Base-by-base conservation (phyloP, 2,888 invertebrate species). In the Andrena hattorfiana region DNA sequence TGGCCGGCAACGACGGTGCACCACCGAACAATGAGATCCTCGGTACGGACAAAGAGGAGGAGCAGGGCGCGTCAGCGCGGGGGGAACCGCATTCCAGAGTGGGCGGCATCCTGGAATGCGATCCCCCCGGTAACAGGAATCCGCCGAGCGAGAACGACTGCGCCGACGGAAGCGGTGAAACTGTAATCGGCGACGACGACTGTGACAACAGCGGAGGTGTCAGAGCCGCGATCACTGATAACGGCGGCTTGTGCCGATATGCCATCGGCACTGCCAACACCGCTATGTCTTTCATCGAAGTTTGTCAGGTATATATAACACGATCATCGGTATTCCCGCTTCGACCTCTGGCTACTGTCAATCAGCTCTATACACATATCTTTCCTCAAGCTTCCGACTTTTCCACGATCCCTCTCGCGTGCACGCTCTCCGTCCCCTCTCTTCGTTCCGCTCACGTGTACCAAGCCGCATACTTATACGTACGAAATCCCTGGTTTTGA, bases 21-120 rank as follows among this genome's bases (percentile, higher is more conserved):
- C 80, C 85, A 28, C 69, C 77, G 81, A 91, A 93, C 92, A 93
- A 92, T 91, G 93, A 92, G 86, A 90, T 89, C 81, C 84, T 84
- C 79, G 77, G 69, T 48, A 78, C 67, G 84, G 86, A 85, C 79
- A 83, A 83, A 76, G 86, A 85, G 83, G 88, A 84, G 81, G 87
- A 87, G 77, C 85, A 77, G 77, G 85, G 77, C 86, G 89, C 89
- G 87, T 90, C 90, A 85, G 90, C 87, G 85, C 87, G 88, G 89
- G 90, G 90, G 90, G 91, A 92, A 90, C 92, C 89, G 85, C 93
- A 93, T 93, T 93, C 93, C 93, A 93, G 93, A 93, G 93, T 94
- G 93, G 93, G 93, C 93, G 93, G 93, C 91, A 92, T 92, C 91
- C 91, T 90, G 93, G 93, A 93, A 93, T 93, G 93, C 89, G 92